Evolutionary conservation across 2,888 invertebrate species (phyloP), one percentile per base, ranked within the genome.

Genomic region (Cyclophora albipunctata): DNA sequence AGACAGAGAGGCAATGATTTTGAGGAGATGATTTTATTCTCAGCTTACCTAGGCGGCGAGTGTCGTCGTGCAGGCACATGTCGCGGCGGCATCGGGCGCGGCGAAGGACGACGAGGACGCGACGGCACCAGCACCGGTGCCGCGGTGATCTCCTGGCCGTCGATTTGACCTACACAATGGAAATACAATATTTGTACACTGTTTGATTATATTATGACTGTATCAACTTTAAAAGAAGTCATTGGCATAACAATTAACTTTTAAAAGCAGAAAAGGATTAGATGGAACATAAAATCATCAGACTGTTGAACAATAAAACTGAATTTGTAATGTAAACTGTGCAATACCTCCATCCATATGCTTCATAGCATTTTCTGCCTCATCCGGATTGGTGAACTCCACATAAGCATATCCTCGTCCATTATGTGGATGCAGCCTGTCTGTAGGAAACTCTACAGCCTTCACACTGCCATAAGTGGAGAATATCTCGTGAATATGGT

Each of bases 321-420:
- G 20, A 20, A 20, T 20, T 20, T 2, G 2, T 20, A 20, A 20
- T 20, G 20, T 20, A 20, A 20, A 20, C 20, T 20, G 20, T 20
- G 20, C 20, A 20, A 66, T 84, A 93, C 95, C 99, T 75, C 98
- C 99, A 85, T 99, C 98, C 99, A 99, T 99, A 74, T 98, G 97
- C 81, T 98, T 98, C 93, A 99, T 96, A 0, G 99, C 99, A 79
- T 98, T 97, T 77, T 98, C 98, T 33, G 99, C 98, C 80, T 98
- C 98, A 63, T 98, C 98, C 0, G 97, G 91, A 49, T 93, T 96
- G 60, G 93, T 94, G 82, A 95, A 99, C 72, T 99, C 99, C 2
- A 99, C 95, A 78, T 98, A 99, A 6, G 97, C 98, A 81, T 96
- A 96, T 1, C 98, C 98, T 35, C 96, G 92, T n/a, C 96, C 95